These are phyloP conservation scores for Apocrypta bakeri DNA, from an alignment of 1,140 invertebrate species.

Conservation along the genomic window DNA sequence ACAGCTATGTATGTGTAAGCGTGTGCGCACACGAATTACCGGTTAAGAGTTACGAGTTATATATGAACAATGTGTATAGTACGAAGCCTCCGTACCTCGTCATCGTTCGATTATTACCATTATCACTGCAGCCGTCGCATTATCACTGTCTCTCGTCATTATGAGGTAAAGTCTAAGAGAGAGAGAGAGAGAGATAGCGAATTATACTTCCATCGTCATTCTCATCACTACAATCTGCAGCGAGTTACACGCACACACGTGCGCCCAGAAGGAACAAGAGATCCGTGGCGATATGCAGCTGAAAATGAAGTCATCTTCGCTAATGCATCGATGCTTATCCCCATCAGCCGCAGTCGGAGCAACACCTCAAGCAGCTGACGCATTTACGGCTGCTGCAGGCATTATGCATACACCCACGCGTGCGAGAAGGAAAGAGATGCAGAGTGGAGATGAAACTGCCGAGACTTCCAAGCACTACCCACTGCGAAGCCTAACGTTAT, in stretches of 20 bases:
- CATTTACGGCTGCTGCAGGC: constrained; percentile 55
- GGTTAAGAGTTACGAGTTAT: not conserved
- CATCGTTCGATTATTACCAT: constrained; percentile 44
- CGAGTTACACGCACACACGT: not conserved
- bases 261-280: not conserved
- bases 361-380: constrained; percentile 56
- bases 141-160: constrained; percentile 24
- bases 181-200: not conserved
- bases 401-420: not conserved
- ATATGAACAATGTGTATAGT: not conserved
- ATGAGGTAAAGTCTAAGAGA: not conserved
- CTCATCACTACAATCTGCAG: not conserved
- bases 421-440: too few species aligned
- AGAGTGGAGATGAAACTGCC: too few species aligned
- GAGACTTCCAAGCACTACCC: too few species aligned
- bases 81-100: not conserved
- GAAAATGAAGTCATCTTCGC: constrained; percentile 66
- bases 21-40: not conserved
- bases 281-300: constrained; percentile 15
- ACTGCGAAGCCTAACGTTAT: not conserved
- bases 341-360: constrained; percentile 4
- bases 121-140: constrained; percentile 17
- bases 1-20: too few species aligned
- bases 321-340: constrained; percentile 67
- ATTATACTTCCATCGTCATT: constrained; percentile 42